Evolutionary conservation across 2,797 vertebrate species (phyloP).

Genomic region (Monodelphis domestica): DNA sequence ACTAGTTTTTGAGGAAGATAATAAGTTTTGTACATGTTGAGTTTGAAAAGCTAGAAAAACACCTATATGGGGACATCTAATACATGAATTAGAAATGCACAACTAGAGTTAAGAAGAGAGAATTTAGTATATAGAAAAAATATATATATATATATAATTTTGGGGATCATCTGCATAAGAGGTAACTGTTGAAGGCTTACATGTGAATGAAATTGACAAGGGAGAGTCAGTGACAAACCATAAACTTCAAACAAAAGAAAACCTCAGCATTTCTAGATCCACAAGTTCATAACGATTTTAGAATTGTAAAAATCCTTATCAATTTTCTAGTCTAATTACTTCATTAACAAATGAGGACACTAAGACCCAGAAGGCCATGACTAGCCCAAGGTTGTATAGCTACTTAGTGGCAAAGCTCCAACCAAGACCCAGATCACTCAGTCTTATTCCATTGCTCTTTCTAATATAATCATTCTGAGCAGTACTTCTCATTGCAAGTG

Average conservation of each 20-base stretch:
- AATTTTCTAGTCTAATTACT: not conserved
- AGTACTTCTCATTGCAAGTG: not conserved
- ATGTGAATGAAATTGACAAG: not conserved
- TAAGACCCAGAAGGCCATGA: constrained; percentile 1
- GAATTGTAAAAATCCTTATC: not conserved
- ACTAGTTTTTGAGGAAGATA: too few relatives aligned
- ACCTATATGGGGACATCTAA: too few relatives aligned
- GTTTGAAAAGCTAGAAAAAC: too few relatives aligned
- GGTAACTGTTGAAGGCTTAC: not conserved
- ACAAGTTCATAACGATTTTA: constrained; percentile 24
- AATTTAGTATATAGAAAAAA: too few relatives aligned
- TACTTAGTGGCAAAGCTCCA: not conserved
- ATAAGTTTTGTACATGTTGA: too few relatives aligned
- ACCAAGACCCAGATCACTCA: not conserved
- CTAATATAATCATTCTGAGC: not conserved
- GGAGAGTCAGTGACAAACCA: not conserved
- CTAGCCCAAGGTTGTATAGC: not conserved
- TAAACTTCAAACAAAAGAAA: not conserved
- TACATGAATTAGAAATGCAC: too few relatives aligned
- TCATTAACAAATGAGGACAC: constrained; percentile 12
- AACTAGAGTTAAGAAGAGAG: too few relatives aligned
- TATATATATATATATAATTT: not conserved
- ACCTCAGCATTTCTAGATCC: constrained; percentile 27
- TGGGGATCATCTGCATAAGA: not conserved
- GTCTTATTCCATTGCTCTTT: not conserved